phyloP scores from a whole-genome alignment of 2,113 vertebrate genomes.

The Sterrhoptilus dennistouni region DNA sequence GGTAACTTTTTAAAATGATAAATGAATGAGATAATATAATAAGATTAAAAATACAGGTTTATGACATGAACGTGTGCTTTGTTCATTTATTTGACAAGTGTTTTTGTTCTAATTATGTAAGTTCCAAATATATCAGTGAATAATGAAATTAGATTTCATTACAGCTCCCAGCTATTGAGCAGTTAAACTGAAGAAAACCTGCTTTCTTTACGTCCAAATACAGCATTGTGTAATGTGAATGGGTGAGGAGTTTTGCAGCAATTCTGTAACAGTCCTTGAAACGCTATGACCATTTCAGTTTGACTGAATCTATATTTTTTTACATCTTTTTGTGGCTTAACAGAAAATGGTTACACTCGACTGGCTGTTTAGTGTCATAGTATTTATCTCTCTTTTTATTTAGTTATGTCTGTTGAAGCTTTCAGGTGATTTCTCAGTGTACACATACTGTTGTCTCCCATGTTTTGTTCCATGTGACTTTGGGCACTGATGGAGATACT shows the following conservation, averaged over 20 bases:
- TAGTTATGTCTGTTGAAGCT: background rate
- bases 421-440: background rate
- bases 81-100: slow-evolving; percentile 47
- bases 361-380: background rate
- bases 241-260: background rate
- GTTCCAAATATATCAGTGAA: slow-evolving; percentile 40
- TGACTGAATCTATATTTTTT: background rate
- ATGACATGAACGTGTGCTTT: slow-evolving; percentile 44
- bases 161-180: background rate
- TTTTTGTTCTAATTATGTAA: slow-evolving; percentile 49
- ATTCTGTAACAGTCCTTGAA: background rate
- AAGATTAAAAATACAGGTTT: background rate
- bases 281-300: background rate
- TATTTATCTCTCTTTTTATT: background rate
- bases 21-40: slow-evolving; percentile 21
- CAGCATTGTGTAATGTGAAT: background rate
- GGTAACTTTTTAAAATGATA: background rate
- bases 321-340: background rate
- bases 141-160: slow-evolving; percentile 31
- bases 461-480: background rate
- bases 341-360: background rate
- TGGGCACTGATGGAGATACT: background rate
- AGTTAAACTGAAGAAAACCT: background rate
- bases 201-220: background rate
- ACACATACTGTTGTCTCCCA: background rate